Percentiles rank a stretch among this genome's conserved stretches.
Evolutionary conservation across 2,888 invertebrate species (phyloP).

Genomic region (Molorchus minor): DNA sequence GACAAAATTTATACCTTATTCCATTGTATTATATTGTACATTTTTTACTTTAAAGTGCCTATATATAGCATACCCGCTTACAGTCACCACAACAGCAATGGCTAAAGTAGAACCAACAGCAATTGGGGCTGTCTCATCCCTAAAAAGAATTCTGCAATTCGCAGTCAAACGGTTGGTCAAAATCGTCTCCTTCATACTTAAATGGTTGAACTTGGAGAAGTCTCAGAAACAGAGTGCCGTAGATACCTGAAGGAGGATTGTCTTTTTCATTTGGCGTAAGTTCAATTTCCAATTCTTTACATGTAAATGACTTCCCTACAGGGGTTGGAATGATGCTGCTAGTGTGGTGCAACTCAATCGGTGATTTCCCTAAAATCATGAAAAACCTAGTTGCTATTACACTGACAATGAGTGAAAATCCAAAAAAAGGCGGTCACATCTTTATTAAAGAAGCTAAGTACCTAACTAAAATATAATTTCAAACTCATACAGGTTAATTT

Average conservation of each 20-base stretch:
- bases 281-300: slow-evolving; percentile 75
- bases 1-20: slow-evolving; percentile 63
- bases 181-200: slow-evolving; percentile 82
- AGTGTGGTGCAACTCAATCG: slow-evolving; percentile 60
- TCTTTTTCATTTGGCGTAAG: slow-evolving; percentile 64
- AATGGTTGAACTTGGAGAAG: slow-evolving; percentile 77
- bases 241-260: slow-evolving; percentile 54
- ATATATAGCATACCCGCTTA: slow-evolving; percentile 86
- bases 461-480: too few relatives aligned
- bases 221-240: slow-evolving; percentile 55
- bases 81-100: slow-evolving; percentile 80
- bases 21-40: slow-evolving; percentile 92
- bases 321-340: slow-evolving; percentile 84
- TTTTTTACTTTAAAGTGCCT: slow-evolving; percentile 90
- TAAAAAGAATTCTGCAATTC: slow-evolving; percentile 63
- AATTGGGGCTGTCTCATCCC: slow-evolving; percentile 87
- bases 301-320: slow-evolving; percentile 84
- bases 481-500: too few relatives aligned
- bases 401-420: too few relatives aligned
- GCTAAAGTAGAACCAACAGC: slow-evolving; percentile 86
- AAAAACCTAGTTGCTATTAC: too few relatives aligned
- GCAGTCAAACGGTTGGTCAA: slow-evolving; percentile 77
- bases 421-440: too few relatives aligned
- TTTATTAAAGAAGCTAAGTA: too few relatives aligned
- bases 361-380: slow-evolving; percentile 51